Evolutionary conservation across 2,797 vertebrate genomes (phyloP), one percentile per base, ranked within the genome.

Genomic region (Aviceda leuphotes): DNA sequence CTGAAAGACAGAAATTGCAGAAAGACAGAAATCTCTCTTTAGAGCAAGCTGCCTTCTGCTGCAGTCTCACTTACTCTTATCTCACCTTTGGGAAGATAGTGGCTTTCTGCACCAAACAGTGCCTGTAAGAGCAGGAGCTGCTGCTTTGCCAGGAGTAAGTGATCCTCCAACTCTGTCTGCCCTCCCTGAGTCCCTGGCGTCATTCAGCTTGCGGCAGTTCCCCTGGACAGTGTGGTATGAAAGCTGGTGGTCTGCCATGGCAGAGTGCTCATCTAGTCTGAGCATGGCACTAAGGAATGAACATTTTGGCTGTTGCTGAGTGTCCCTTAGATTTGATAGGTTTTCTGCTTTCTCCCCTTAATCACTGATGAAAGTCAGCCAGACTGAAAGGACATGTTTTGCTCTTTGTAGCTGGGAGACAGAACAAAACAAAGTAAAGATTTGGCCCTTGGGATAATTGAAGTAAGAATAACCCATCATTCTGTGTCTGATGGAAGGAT

Each of bases 351-450:
- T 84, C 61, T 85, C 49, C 19, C 41, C 59, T 89, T 93, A 89
- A 63, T 85, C 73, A 33, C 52, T 16, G 26, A 50, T 87, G 91
- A 94, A 96, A 96, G 88, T 93, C 91, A 97, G 93, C 94, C 93
- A 96, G 90, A 90, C 63, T 52, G 81, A 87, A 94, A 94, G 86
- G 90, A 89, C 52, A 11, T 94, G 83, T 95, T 96, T 96, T 97
- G 67, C 52, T 89, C 55, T 83, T 96, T 81, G 95, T 94, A 95
- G 76, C 88, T 94, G 86, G 86, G 95, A 95, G 92, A 97, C 88
- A 67, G 96, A 95, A 92, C 81, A 94, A 96, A 97, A 96, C 93
- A 96, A 87, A 91, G 86, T 73, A 67, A 83, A 84, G 93, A 85
- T 94, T 39, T 93, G 91, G 61, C 96, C 78, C 61, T 67, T 71